phyloP scores from a whole-genome alignment of 1,140 invertebrate species.

The Pteromalus puparum region DNA sequence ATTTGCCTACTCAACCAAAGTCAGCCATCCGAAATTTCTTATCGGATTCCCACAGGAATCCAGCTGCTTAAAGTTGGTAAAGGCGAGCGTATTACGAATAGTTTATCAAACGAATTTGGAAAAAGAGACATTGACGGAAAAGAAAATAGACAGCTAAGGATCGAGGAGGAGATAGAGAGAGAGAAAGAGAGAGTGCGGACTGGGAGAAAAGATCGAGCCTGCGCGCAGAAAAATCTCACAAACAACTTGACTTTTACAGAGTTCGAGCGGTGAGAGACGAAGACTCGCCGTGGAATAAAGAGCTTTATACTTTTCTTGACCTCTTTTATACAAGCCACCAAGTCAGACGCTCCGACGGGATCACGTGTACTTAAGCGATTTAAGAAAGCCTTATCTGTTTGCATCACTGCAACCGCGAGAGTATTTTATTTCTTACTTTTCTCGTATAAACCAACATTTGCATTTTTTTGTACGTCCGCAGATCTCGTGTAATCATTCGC shows the following conservation, averaged over 20 bases:
- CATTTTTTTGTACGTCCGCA: background rate
- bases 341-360: constrained; percentile 48
- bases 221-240: constrained; percentile 22
- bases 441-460: background rate
- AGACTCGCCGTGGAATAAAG: constrained; percentile 38
- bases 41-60: background rate
- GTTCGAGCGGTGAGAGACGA: constrained; percentile 21
- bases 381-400: constrained; percentile 53
- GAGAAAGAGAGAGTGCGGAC: background rate
- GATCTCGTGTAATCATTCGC: background rate
- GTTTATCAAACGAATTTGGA: constrained; percentile 42
- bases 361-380: constrained; percentile 55
- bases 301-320: constrained; percentile 52
- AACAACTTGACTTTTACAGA: constrained; percentile 48
- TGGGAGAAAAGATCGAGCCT: background rate
- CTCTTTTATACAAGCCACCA: constrained; percentile 35
- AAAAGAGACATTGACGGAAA: background rate
- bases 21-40: no score
- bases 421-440: constrained; percentile 25
- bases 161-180: background rate
- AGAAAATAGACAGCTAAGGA: background rate
- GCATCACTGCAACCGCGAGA: constrained; percentile 29
- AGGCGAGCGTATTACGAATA: background rate
- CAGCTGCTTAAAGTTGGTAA: background rate
- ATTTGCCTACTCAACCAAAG: no score